These are phyloP conservation scores for Ethmia dodecea DNA, from an alignment of 2,888 invertebrate species.

Conservation along the genomic window DNA sequence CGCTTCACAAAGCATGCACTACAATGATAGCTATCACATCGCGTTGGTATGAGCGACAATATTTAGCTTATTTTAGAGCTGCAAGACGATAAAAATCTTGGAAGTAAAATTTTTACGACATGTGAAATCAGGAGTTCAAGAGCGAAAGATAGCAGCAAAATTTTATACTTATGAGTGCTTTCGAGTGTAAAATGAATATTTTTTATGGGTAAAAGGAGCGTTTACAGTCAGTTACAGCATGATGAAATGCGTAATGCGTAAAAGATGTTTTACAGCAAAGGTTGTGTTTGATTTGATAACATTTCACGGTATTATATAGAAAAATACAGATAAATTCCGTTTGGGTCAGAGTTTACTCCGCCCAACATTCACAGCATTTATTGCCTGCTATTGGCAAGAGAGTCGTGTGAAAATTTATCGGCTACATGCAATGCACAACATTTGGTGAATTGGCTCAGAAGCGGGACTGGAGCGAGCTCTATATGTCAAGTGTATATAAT, in stretches of 20 bases:
- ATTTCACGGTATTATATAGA: neutral
- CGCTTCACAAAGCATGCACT: constrained; percentile 35
- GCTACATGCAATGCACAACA: constrained; percentile 40
- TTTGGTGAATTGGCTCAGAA: constrained; percentile 46
- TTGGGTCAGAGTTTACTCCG: constrained; percentile 26
- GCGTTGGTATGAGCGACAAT: constrained; percentile 32
- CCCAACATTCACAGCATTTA: constrained; percentile 34
- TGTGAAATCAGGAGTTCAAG: constrained; percentile 44
- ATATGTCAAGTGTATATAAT: constrained; percentile 56
- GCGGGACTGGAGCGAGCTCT: constrained; percentile 31
- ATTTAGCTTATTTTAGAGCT: constrained; percentile 40
- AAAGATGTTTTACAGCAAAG: neutral
- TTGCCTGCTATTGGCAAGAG: constrained; percentile 46
- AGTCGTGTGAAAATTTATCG: constrained; percentile 42
- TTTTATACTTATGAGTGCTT: constrained; percentile 44
- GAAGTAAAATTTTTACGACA: constrained; percentile 50
- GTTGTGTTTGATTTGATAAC: neutral
- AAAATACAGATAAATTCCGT: constrained; percentile 14
- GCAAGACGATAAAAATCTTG: constrained; percentile 43
- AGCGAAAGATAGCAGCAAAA: constrained; percentile 40
- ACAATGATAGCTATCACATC: constrained; percentile 43
- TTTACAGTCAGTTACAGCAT: constrained; percentile 34
- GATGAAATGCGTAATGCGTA: constrained; percentile 16
- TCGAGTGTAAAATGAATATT: constrained; percentile 42
- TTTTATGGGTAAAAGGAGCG: constrained; percentile 35